These are phyloP conservation scores for Phalloptychus januarius DNA, from an alignment of 2,797 vertebrate genomes.

Conservation along the genomic window DNA sequence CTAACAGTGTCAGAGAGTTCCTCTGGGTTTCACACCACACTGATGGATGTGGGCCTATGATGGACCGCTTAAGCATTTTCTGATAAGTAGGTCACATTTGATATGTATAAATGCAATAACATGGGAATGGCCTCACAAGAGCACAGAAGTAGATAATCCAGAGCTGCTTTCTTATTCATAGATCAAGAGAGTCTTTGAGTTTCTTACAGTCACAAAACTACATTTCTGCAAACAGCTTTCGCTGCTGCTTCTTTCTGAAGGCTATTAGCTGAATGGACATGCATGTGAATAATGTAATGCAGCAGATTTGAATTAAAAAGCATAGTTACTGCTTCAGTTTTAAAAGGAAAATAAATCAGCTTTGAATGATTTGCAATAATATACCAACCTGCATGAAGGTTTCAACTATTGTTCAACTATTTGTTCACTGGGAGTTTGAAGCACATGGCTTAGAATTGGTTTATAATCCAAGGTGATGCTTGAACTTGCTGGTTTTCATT, in stretches of 20 bases:
- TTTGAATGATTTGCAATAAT: background rate
- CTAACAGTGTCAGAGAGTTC: too few relatives aligned
- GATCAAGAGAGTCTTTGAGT: background rate
- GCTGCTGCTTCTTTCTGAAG: too few relatives aligned
- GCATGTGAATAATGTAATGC: background rate
- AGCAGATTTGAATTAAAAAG: background rate
- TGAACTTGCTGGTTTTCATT: background rate
- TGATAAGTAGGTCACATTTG: background rate
- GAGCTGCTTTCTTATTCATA: background rate
- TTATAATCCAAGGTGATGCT: too few relatives aligned
- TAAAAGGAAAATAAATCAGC: background rate
- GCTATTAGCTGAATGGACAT: background rate
- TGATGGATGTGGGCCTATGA: too few relatives aligned
- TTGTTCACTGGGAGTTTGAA: background rate
- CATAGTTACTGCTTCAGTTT: background rate
- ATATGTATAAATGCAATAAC: background rate
- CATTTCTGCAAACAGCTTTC: too few relatives aligned
- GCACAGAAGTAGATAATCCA: background rate
- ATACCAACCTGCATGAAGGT: background rate
- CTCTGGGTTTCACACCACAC: too few relatives aligned
- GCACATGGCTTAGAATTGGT: background rate
- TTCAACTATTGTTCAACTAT: background rate
- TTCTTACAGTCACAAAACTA: background rate
- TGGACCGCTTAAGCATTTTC: background rate
- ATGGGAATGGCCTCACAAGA: background rate